Percentiles rank a stretch among this genome's conserved stretches.
phyloP scores from a whole-genome alignment of 2,797 vertebrate genomes.

The Danio jaintianensis region DNA sequence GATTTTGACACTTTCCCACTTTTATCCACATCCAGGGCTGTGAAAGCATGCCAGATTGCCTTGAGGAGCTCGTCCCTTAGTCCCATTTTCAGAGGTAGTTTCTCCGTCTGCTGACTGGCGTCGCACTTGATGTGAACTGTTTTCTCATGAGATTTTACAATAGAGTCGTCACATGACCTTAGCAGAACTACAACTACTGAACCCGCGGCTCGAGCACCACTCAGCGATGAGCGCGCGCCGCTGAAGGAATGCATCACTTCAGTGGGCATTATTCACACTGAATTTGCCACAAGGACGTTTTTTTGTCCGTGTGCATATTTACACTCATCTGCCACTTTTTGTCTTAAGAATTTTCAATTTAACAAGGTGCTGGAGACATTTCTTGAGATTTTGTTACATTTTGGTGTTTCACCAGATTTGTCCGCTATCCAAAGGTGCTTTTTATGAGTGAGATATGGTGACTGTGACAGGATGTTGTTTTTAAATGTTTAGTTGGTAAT shows the following conservation, averaged over 20 bases:
- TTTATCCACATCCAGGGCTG: constrained; percentile 90
- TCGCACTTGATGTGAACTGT: constrained; percentile 11
- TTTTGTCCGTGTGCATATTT: too few relatives aligned
- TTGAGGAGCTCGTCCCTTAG: constrained; percentile 91
- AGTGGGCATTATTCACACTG: background rate
- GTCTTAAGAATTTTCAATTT: too few relatives aligned
- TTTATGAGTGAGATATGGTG: too few relatives aligned
- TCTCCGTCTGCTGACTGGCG: background rate
- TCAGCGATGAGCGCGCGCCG: constrained; percentile 59
- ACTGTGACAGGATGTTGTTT: too few relatives aligned
- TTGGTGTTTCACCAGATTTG: too few relatives aligned
- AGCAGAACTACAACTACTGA: background rate
- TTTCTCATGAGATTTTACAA: constrained; percentile 33
- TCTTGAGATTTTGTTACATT: too few relatives aligned
- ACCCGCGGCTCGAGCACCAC: constrained; percentile 65
- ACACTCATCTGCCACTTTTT: too few relatives aligned
- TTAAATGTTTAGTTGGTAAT: too few relatives aligned
- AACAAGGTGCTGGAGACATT: too few relatives aligned
- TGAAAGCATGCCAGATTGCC: constrained; percentile 97
- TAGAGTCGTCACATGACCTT: constrained; percentile 70
- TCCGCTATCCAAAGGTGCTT: too few relatives aligned
- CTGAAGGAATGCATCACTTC: background rate
- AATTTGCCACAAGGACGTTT: too few relatives aligned
- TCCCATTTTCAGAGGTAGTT: constrained; percentile 67
- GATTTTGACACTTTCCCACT: constrained; percentile 98